phyloP scores from a whole-genome alignment of 2,888 invertebrate genomes.

The Tridacna gigas region DNA sequence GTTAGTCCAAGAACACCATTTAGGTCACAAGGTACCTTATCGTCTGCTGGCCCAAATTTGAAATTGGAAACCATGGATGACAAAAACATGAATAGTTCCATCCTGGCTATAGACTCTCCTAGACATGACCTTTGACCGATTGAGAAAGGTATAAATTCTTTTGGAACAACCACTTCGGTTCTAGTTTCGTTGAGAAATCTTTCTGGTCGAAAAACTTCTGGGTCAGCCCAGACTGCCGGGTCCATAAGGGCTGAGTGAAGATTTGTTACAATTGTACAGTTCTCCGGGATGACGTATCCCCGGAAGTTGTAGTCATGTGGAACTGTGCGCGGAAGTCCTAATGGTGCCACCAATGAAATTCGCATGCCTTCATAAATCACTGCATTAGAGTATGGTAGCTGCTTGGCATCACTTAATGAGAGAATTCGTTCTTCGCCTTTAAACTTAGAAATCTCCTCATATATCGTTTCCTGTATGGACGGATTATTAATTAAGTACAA shows the following conservation, averaged over 20 bases:
- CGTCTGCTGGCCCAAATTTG: not conserved
- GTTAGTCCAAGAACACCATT: slow-evolving; percentile 17
- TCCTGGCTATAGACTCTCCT: slow-evolving; percentile 48
- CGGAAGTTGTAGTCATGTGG: slow-evolving; percentile 69
- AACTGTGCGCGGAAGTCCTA: slow-evolving; percentile 67
- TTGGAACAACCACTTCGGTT: slow-evolving; percentile 23
- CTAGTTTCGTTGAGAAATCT: slow-evolving; percentile 63
- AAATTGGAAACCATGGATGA: slow-evolving; percentile 22
- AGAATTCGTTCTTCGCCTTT: not conserved
- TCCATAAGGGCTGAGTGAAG: slow-evolving; percentile 71
- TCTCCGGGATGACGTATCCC: slow-evolving; percentile 78
- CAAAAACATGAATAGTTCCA: slow-evolving; percentile 52
- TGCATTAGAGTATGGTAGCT: slow-evolving; percentile 34
- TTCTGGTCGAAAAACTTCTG: slow-evolving; percentile 71
- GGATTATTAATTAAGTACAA: slow-evolving; percentile 7
- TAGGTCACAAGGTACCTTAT: not conserved
- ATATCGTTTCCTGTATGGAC: slow-evolving; percentile 1
- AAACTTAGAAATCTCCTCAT: not conserved
- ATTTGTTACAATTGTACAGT: slow-evolving; percentile 67
- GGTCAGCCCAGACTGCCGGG: slow-evolving; percentile 65
- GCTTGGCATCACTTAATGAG: slow-evolving; percentile 5
- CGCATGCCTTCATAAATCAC: slow-evolving; percentile 34
- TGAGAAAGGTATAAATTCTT: slow-evolving; percentile 49
- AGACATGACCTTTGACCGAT: slow-evolving; percentile 52
- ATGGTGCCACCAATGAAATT: slow-evolving; percentile 48